These are phyloP conservation scores for Siniperca chuatsi DNA, from an alignment of 2,113 vertebrate genomes.

Conservation along the genomic window DNA sequence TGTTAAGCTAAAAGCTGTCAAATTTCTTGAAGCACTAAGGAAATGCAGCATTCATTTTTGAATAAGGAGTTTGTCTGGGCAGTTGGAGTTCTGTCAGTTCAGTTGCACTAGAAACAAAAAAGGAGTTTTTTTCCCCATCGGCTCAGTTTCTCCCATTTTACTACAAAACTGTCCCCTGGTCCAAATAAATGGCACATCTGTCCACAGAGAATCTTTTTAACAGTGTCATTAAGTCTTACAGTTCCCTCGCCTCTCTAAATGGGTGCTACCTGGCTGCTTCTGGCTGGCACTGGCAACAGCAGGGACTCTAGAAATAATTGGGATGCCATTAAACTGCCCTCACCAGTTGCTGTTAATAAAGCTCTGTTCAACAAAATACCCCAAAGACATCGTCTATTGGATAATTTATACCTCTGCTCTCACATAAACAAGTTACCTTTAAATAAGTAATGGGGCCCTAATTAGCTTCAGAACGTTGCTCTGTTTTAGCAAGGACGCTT, in stretches of 20 bases:
- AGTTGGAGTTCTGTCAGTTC: background rate
- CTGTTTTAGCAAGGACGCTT: constrained; percentile 30
- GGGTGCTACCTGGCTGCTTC: constrained; percentile 61
- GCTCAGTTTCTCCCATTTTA: constrained; percentile 55
- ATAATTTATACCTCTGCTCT: constrained; percentile 79
- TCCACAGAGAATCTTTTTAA: constrained; percentile 71
- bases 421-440: constrained; percentile 82
- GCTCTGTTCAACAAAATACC: constrained; percentile 74
- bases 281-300: constrained; percentile 62
- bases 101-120: constrained; percentile 32
- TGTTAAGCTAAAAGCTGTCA: background rate
- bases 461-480: constrained; percentile 72
- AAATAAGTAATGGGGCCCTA: constrained; percentile 80
- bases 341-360: constrained; percentile 77
- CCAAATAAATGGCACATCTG: constrained; percentile 70
- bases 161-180: constrained; percentile 68
- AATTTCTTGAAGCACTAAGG: constrained; percentile 3
- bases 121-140: constrained; percentile 11
- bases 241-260: constrained; percentile 68
- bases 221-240: constrained; percentile 70
- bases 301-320: constrained; percentile 78
- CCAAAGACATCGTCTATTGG: constrained; percentile 73
- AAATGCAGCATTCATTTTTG: constrained; percentile 2
- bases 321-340: constrained; percentile 74
- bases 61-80: background rate